phyloP scores from a whole-genome alignment of 53 echinoderm and acorn worm genomes.

The Glandiceps talaboti region DNA sequence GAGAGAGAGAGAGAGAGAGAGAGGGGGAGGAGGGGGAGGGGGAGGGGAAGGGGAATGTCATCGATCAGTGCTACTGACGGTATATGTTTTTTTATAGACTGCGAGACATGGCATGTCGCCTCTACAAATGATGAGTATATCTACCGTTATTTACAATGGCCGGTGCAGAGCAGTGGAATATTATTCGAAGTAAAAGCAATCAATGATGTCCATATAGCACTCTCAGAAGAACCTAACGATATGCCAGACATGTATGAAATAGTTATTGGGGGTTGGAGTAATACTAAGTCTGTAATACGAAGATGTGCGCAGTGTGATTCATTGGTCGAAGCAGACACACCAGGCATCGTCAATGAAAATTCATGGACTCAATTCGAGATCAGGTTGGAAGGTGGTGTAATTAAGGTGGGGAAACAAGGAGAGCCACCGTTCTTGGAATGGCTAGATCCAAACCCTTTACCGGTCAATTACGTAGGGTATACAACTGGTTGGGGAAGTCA shows the following conservation, averaged over 20 bases:
- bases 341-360: slow-evolving; percentile 18
- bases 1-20: too few species aligned
- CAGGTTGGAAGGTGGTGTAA: slow-evolving; percentile 28
- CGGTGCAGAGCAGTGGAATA: neutral
- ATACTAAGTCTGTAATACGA: slow-evolving; percentile 42
- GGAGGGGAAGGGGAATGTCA: too few species aligned
- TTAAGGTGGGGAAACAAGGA: slow-evolving; percentile 42
- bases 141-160: neutral
- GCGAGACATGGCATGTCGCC: neutral
- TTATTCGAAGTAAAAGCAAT: slow-evolving; percentile 12
- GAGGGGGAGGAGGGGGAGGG: too few species aligned
- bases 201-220: slow-evolving; percentile 6
- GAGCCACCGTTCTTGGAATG: slow-evolving; percentile 34
- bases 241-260: slow-evolving; percentile 22
- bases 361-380: slow-evolving; percentile 57
- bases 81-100: neutral
- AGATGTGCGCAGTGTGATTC: slow-evolving; percentile 6
- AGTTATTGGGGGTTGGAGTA: slow-evolving; percentile 52
- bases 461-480: slow-evolving; percentile 50
- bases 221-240: neutral
- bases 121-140: neutral
- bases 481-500: slow-evolving; percentile 36
- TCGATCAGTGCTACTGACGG: too few species aligned
- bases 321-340: slow-evolving; percentile 26
- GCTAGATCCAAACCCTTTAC: slow-evolving; percentile 37